Conservation (phyloP, 2,888 invertebrate genomes). For the Ceratothoa steindachneri region DNA sequence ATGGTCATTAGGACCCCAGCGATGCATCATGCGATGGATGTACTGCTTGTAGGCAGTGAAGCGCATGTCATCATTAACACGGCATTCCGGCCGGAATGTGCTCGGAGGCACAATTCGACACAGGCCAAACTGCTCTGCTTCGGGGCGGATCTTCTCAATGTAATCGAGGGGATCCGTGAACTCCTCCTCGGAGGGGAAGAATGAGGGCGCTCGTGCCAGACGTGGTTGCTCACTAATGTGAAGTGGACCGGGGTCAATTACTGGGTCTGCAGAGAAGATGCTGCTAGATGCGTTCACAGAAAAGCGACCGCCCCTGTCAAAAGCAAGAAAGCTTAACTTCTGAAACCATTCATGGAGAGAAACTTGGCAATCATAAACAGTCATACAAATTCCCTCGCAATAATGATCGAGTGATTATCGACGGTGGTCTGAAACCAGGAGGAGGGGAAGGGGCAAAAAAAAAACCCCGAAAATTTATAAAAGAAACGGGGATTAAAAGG, state of each 20-base stretch:
- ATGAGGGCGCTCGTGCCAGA: conserved; percentile 63
- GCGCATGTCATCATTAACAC: conserved; percentile 75
- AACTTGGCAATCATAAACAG: too few relatives aligned
- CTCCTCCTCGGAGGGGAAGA: conserved; percentile 74
- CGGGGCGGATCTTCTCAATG: conserved; percentile 70
- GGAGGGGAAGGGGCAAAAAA: too few relatives aligned
- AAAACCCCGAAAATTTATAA: too few relatives aligned
- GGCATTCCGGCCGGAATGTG: conserved; percentile 73
- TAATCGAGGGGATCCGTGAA: conserved; percentile 81
- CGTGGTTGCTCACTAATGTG: conserved; percentile 18
- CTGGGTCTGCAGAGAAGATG: conserved; percentile 18
- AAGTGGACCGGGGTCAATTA: conserved; percentile 13
- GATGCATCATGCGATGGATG: conserved; percentile 75
- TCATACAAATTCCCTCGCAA: too few relatives aligned
- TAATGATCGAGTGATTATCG: too few relatives aligned
- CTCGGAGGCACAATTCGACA: conserved; percentile 81
- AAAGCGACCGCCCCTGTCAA: background rate
- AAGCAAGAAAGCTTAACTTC: background rate
- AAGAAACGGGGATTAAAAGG: too few relatives aligned
- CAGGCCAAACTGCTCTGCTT: conserved; percentile 75
- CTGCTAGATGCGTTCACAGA: background rate
- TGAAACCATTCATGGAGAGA: too few relatives aligned
- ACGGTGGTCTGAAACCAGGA: too few relatives aligned
- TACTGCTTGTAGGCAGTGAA: conserved; percentile 87
- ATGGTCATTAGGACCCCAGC: conserved; percentile 83